Percentiles rank a stretch among this genome's conserved stretches.
These are phyloP conservation scores for Cryptomyrus ogoouensis DNA, from an alignment of 2,113 vertebrate species.

Conservation along the genomic window DNA sequence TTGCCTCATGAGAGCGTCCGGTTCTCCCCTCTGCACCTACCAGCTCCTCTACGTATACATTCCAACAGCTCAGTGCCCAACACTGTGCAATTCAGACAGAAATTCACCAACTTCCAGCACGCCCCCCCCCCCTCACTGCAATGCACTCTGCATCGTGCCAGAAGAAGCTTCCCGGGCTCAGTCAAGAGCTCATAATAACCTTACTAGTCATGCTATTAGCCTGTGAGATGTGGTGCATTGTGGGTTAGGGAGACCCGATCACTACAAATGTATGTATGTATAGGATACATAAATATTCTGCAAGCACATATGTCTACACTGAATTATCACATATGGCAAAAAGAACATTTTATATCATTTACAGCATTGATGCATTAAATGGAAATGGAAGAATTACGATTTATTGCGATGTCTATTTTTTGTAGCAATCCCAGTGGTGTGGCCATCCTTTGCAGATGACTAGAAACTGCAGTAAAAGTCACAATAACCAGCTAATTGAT, in stretches of 20 bases:
- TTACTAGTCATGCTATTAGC: background rate
- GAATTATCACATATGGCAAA: background rate
- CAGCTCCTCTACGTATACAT: background rate
- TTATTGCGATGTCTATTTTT: background rate
- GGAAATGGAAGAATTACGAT: background rate
- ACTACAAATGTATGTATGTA: background rate
- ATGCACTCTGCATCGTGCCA: background rate
- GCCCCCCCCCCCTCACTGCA: background rate
- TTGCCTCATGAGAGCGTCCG: background rate
- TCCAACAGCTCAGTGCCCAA: background rate
- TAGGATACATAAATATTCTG: background rate
- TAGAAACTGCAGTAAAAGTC: background rate
- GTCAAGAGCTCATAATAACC: background rate
- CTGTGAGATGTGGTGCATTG: background rate
- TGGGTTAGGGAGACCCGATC: background rate
- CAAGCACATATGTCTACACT: background rate
- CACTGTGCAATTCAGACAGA: background rate
- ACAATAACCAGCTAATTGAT: background rate
- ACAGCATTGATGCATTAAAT: background rate
- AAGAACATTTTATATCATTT: background rate
- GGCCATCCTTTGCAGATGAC: background rate
- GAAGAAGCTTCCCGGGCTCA: background rate
- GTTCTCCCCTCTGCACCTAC: background rate
- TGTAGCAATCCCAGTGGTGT: background rate
- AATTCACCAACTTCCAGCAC: background rate